phyloP scores from a whole-genome alignment of 2,797 vertebrate genomes.

The Etheostoma perlongum region DNA sequence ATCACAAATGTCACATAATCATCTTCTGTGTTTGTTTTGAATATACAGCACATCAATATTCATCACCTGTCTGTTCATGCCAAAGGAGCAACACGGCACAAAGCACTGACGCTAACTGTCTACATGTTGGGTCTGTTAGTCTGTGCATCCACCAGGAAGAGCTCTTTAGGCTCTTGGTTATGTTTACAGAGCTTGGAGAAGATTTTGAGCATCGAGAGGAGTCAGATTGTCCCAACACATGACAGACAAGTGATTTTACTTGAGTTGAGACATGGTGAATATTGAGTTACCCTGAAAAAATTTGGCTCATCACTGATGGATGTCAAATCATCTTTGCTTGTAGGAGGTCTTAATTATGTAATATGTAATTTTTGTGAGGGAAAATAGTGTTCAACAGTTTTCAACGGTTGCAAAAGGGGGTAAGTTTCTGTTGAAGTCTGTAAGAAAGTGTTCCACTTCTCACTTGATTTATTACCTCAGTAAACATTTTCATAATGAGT shows the following conservation, averaged over 20 bases:
- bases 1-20: slow-evolving; percentile 9
- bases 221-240: background rate
- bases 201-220: too few species aligned
- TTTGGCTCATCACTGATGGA: background rate
- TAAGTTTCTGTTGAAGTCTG: too few species aligned
- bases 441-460: too few species aligned
- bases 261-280: background rate
- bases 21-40: background rate
- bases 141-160: slow-evolving; percentile 17
- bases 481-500: too few species aligned
- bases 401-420: too few species aligned
- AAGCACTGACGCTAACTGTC: background rate
- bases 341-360: too few species aligned
- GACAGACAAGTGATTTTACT: background rate
- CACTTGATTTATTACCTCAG: too few species aligned
- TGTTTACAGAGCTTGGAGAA: background rate
- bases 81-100: slow-evolving; percentile 31
- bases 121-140: background rate
- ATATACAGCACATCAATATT: background rate
- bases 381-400: too few species aligned
- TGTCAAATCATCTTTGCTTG: background rate
- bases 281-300: background rate
- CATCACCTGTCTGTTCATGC: slow-evolving; percentile 1
- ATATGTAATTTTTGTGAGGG: too few species aligned
- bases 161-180: background rate